Conservation (phyloP, 1,140 invertebrate species). For the Campodea augens region DNA sequence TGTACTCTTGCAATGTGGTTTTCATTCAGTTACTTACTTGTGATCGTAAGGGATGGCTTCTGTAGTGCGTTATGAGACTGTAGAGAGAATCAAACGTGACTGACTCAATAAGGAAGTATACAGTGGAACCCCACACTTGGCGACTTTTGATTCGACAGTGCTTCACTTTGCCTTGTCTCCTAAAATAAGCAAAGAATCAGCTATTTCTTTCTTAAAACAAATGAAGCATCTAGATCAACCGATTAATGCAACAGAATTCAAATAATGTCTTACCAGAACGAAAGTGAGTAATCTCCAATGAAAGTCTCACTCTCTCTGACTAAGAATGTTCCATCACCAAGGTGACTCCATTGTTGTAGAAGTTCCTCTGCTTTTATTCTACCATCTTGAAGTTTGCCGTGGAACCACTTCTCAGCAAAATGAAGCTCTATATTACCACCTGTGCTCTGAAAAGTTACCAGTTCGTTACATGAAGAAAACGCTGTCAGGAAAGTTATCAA, state of each 20-base stretch:
- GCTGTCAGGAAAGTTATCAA: no score
- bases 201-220: no score
- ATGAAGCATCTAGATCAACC: conserved; percentile 7
- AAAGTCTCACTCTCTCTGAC: conserved; percentile 90
- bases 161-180: conserved; percentile 67
- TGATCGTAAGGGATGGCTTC: conserved; percentile 63
- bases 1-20: no score
- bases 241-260: background rate
- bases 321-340: conserved; percentile 88
- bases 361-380: conserved; percentile 53
- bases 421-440: conserved; percentile 56
- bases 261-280: conserved; percentile 47
- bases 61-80: conserved; percentile 77
- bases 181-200: conserved; percentile 18
- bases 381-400: conserved; percentile 62
- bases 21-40: no score
- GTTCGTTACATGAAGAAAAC: no score
- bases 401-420: conserved; percentile 91
- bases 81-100: conserved; percentile 83
- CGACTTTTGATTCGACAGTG: conserved; percentile 83
- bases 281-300: conserved; percentile 87
- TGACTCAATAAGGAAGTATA: conserved; percentile 79
- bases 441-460: no score
- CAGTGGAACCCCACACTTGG: conserved; percentile 69
- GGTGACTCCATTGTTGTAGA: conserved; percentile 55